Conservation (phyloP, 2,797 vertebrate species). For the Amphiprion clarkii region DNA sequence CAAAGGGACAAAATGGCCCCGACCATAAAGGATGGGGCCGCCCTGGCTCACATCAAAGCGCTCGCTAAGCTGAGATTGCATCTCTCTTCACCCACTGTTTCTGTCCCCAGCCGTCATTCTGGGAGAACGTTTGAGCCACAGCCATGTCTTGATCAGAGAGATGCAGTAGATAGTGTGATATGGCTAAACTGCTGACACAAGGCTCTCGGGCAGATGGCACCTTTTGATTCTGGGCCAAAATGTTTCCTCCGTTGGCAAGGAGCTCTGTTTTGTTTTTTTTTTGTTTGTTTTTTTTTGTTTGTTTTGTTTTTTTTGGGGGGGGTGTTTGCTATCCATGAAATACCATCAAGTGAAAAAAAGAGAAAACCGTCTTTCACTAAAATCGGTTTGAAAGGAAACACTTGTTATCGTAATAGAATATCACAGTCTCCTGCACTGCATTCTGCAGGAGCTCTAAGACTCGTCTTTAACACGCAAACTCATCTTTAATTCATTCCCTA, state of each 20-base stretch:
- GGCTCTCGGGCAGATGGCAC: slow-evolving; percentile 72
- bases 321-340: slow-evolving; percentile 52
- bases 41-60: slow-evolving; percentile 65
- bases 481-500: slow-evolving; percentile 68
- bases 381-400: slow-evolving; percentile 29
- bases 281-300: neutral
- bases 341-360: slow-evolving; percentile 39
- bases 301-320: no score
- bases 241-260: slow-evolving; percentile 38
- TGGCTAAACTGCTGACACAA: slow-evolving; percentile 73
- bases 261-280: slow-evolving; percentile 38
- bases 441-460: slow-evolving; percentile 19
- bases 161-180: slow-evolving; percentile 65
- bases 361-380: slow-evolving; percentile 4
- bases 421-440: slow-evolving; percentile 10
- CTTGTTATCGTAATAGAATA: slow-evolving; percentile 29
- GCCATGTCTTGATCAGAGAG: slow-evolving; percentile 72
- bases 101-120: slow-evolving; percentile 52
- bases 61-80: slow-evolving; percentile 48
- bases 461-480: slow-evolving; percentile 43
- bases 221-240: slow-evolving; percentile 71
- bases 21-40: slow-evolving; percentile 32
- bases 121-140: slow-evolving; percentile 45
- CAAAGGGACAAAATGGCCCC: slow-evolving; percentile 26
- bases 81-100: slow-evolving; percentile 60